These are phyloP conservation scores for Austrofundulus limnaeus DNA, from an alignment of 2,113 vertebrate genomes.

Conservation along the genomic window DNA sequence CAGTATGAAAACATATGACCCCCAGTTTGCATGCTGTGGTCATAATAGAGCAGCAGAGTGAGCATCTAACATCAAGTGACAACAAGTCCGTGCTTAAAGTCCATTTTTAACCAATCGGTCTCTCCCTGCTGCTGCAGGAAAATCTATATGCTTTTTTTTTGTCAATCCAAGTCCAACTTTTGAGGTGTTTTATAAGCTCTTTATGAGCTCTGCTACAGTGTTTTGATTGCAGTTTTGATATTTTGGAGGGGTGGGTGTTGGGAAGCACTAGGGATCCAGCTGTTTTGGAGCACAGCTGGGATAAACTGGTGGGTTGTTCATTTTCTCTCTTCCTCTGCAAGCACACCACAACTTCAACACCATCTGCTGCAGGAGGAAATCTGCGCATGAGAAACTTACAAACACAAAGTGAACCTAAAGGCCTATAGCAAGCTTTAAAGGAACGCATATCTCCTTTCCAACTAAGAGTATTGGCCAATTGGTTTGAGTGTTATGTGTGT, in stretches of 20 bases:
- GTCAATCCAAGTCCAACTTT: constrained; percentile 39
- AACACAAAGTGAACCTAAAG: too few species aligned
- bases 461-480: too few species aligned
- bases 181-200: constrained; percentile 38
- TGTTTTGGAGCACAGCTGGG: constrained; percentile 49
- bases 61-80: constrained; percentile 15
- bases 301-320: constrained; percentile 34
- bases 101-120: constrained; percentile 59
- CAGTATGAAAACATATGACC: too few species aligned
- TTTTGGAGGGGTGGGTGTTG: background rate
- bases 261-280: constrained; percentile 41
- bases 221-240: background rate
- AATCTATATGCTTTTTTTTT: constrained; percentile 63
- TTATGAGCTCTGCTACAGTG: constrained; percentile 26
- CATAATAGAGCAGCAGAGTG: background rate
- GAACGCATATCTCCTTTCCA: too few species aligned
- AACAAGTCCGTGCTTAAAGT: constrained; percentile 60
- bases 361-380: constrained; percentile 23
- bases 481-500: too few species aligned
- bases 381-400: background rate
- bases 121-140: constrained; percentile 54
- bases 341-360: constrained; percentile 19
- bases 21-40: too few species aligned
- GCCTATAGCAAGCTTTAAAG: too few species aligned
- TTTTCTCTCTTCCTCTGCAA: constrained; percentile 43